These are phyloP conservation scores for Pogonomyrmex californicus DNA, from an alignment of 1,140 invertebrate genomes.

Conservation along the genomic window DNA sequence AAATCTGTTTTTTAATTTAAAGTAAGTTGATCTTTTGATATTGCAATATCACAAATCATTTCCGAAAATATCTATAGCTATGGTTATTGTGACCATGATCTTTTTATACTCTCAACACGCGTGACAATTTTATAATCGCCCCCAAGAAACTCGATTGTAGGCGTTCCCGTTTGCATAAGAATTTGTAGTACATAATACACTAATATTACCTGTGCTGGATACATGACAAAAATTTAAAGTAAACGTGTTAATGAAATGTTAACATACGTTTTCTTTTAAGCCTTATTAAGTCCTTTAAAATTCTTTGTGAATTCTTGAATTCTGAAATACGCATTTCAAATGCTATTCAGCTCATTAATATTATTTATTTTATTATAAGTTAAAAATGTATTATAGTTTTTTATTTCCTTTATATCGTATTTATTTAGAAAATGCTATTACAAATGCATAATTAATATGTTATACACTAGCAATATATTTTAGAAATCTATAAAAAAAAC, in stretches of 20 bases:
- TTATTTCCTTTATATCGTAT: neutral
- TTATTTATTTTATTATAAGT: neutral
- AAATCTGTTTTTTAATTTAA: neutral
- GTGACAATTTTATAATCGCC: constrained; percentile 47
- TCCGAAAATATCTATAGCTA: constrained; percentile 44
- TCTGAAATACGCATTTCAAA: neutral
- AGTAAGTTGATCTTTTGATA: neutral
- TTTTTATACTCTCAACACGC: constrained; percentile 45
- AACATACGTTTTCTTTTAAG: neutral
- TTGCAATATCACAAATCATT: neutral
- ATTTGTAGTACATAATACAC: neutral
- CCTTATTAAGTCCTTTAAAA: neutral
- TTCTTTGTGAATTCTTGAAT: too few relatives aligned
- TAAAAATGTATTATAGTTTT: neutral
- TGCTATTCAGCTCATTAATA: neutral
- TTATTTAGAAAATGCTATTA: neutral
- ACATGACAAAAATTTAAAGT: neutral
- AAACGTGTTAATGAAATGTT: neutral
- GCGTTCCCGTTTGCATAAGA: neutral
- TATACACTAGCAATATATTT: neutral
- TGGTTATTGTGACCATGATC: constrained; percentile 29
- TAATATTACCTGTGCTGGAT: neutral
- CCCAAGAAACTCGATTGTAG: neutral
- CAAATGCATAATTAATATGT: neutral
- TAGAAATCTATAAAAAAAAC: neutral